Evolutionary conservation across 1,140 invertebrate genomes (phyloP).

Genomic region (Apocrypta bakeri): DNA sequence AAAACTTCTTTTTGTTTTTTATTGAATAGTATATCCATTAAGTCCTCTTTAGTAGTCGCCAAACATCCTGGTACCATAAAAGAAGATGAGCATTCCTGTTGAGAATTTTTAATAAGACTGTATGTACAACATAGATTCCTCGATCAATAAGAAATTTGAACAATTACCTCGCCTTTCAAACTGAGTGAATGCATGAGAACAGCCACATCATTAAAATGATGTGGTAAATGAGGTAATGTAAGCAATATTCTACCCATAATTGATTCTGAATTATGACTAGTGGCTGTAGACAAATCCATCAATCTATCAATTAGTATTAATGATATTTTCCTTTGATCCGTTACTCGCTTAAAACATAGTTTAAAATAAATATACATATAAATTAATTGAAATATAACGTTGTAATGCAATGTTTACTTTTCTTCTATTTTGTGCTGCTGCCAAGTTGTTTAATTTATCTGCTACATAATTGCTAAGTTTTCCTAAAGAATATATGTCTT

Average conservation of each 20-base stretch:
- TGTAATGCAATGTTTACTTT: constrained; percentile 70
- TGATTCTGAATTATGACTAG: constrained; percentile 78
- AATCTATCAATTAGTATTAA: constrained; percentile 81
- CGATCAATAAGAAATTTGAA: no score
- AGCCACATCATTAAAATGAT: constrained; percentile 79
- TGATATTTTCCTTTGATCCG: constrained; percentile 73
- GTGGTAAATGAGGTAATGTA: constrained; percentile 78
- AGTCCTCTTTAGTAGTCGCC: constrained; percentile 62
- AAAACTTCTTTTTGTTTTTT: constrained; percentile 78
- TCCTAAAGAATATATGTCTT: constrained; percentile 81
- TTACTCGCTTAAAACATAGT: constrained; percentile 36
- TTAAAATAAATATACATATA: constrained; percentile 31
- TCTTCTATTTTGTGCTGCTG: constrained; percentile 73
- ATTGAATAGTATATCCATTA: constrained; percentile 75
- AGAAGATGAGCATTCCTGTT: constrained; percentile 60
- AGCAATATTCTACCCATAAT: constrained; percentile 79
- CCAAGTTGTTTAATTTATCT: constrained; percentile 77
- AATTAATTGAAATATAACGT: background rate
- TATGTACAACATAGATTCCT: constrained; percentile 10
- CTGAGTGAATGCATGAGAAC: constrained; percentile 80
- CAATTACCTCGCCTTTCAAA: constrained; percentile 75
- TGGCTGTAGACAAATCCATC: constrained; percentile 78
- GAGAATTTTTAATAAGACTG: constrained; percentile 24
- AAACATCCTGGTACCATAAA: constrained; percentile 68
- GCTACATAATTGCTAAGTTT: constrained; percentile 78